Conservation (phyloP, 2,113 vertebrate genomes). For the Paraplagusia blochii region DNA sequence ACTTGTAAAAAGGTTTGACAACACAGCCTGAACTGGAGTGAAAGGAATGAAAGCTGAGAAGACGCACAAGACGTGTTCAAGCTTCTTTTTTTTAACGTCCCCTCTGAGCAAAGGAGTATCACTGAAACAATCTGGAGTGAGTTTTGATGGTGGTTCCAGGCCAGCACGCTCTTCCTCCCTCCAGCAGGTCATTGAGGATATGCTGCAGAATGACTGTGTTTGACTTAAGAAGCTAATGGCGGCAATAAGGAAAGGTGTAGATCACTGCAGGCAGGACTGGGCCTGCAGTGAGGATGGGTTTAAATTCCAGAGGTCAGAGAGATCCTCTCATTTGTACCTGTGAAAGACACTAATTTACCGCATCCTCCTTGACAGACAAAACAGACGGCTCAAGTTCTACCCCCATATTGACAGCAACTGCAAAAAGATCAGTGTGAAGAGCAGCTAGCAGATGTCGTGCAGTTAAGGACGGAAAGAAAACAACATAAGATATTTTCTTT, state of each 20-base stretch:
- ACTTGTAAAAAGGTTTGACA: constrained; percentile 12
- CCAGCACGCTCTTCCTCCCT: constrained; percentile 30
- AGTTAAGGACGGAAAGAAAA: constrained; percentile 13
- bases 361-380: constrained; percentile 34
- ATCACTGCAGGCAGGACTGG: constrained; percentile 56
- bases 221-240: constrained; percentile 59
- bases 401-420: constrained; percentile 10
- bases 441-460: constrained; percentile 51
- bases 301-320: constrained; percentile 61
- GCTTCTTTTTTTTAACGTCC: constrained; percentile 23
- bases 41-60: constrained; percentile 6
- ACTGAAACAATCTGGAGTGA: constrained; percentile 57
- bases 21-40: constrained; percentile 14
- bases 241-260: constrained; percentile 61
- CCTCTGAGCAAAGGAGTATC: constrained; percentile 32
- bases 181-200: constrained; percentile 42
- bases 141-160: constrained; percentile 23
- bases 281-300: constrained; percentile 45
- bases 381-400: constrained; percentile 24
- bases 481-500: constrained; percentile 17
- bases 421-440: constrained; percentile 34
- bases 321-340: constrained; percentile 55
- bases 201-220: constrained; percentile 38
- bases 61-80: constrained; percentile 16
- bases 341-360: constrained; percentile 37